These are phyloP conservation scores for Andrena cerasifolii DNA, from an alignment of 1,140 invertebrate species.

Conservation along the genomic window DNA sequence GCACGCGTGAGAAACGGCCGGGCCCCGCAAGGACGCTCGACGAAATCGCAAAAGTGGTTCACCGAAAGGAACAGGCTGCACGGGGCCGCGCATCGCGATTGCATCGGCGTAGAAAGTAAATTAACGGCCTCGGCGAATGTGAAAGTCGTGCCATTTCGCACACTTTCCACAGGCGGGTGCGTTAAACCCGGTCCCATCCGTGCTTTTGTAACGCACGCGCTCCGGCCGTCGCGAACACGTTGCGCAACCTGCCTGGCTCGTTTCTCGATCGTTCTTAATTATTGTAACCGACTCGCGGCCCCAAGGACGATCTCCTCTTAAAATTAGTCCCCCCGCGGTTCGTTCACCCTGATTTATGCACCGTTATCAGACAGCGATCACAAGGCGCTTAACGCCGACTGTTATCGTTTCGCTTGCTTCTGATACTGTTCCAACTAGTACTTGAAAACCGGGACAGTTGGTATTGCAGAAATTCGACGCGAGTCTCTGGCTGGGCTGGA, in stretches of 20 bases:
- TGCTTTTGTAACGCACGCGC: conserved; percentile 6
- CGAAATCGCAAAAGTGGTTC: no score
- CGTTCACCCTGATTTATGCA: conserved; percentile 17
- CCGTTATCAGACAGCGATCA: conserved; percentile 26
- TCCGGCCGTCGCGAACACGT: conserved; percentile 31
- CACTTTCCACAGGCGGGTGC: conserved; percentile 50
- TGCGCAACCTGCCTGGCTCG: conserved; percentile 46
- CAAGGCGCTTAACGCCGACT: background rate
- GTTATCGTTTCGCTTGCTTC: conserved; percentile 5
- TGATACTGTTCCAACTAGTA: background rate
- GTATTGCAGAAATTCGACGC: no score
- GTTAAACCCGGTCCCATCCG: background rate
- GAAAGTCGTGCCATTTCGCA: conserved; percentile 69
- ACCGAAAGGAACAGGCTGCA: background rate
- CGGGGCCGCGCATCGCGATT: conserved; percentile 37
- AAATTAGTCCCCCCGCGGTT: conserved; percentile 4
- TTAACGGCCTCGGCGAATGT: conserved; percentile 63
- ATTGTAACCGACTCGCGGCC: background rate
- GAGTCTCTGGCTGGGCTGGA: no score
- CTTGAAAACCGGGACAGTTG: background rate
- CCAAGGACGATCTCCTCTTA: conserved; percentile 32
- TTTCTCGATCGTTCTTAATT: conserved; percentile 32
- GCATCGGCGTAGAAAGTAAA: conserved; percentile 70
- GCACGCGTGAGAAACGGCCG: no score
- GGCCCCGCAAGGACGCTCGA: no score